A percentile compares a stretch with the other conserved stretches of the same genome.
Evolutionary conservation across 2,888 invertebrate genomes (phyloP).

Genomic region (Smittia sp.): DNA sequence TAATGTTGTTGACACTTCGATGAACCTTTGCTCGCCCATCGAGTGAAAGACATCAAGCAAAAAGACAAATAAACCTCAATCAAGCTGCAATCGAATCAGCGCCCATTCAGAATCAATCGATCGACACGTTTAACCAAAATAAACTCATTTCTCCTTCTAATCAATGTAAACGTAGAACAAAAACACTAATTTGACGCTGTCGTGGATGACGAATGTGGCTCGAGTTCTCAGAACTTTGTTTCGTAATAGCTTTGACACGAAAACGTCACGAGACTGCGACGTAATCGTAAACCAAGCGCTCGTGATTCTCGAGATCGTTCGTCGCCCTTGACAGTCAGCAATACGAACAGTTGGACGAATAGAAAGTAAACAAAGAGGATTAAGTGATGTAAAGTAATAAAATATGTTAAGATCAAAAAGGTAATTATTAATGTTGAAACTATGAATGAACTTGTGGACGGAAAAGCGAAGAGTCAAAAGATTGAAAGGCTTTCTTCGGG

Average conservation of each 20-base stretch:
- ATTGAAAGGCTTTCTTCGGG: not conserved
- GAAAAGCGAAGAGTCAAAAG: not conserved
- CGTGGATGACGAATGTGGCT: too few relatives aligned
- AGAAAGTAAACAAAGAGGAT: not conserved
- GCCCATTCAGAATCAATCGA: not conserved
- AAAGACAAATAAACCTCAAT: too few relatives aligned
- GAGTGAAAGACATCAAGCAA: too few relatives aligned
- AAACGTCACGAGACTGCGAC: too few relatives aligned
- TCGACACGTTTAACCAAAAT: not conserved
- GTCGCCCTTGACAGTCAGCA: too few relatives aligned
- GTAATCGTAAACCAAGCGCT: not conserved
- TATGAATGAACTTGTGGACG: not conserved
- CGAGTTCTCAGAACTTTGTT: too few relatives aligned
- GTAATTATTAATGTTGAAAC: slow-evolving; percentile 11
- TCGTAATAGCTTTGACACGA: too few relatives aligned
- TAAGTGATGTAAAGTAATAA: slow-evolving; percentile 12
- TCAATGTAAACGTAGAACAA: not conserved
- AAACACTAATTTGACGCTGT: not conserved
- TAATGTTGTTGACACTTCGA: too few relatives aligned
- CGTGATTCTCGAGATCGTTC: too few relatives aligned
- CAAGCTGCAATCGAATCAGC: too few relatives aligned
- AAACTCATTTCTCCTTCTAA: not conserved
- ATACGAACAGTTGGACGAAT: too few relatives aligned
- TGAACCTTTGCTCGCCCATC: too few relatives aligned
- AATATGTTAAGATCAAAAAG: slow-evolving; percentile 14